Percentiles rank a stretch among this genome's conserved stretches.
Evolutionary conservation across 2,888 invertebrate genomes (phyloP).

Genomic region (Epinotia brunnichana): DNA sequence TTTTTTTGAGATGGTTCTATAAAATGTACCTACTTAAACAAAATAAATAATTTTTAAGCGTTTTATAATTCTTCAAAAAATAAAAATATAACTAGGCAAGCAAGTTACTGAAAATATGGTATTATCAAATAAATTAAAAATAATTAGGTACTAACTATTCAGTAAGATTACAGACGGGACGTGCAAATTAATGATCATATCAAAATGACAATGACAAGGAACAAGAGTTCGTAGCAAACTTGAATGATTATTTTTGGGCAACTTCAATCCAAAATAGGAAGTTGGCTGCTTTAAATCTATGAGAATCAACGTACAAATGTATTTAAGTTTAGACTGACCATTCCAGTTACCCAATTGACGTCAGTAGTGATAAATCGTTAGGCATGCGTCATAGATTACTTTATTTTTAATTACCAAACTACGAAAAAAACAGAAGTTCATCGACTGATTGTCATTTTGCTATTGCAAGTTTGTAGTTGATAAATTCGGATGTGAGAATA

Average conservation of each 20-base stretch:
- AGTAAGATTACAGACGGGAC: too few relatives aligned
- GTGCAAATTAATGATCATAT: too few relatives aligned
- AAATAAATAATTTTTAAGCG: neutral
- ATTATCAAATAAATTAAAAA: too few relatives aligned
- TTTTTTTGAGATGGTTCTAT: neutral
- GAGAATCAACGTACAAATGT: slow-evolving; percentile 27
- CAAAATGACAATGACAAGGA: too few relatives aligned
- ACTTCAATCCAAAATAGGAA: neutral
- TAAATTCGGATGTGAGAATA: neutral
- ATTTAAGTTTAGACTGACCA: slow-evolving; percentile 28
- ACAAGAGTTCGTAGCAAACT: too few relatives aligned
- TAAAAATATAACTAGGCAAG: too few relatives aligned
- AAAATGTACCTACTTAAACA: neutral
- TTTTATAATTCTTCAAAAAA: neutral
- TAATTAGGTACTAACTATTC: too few relatives aligned
- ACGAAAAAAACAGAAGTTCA: slow-evolving; percentile 39
- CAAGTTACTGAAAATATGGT: too few relatives aligned
- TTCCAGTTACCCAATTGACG: slow-evolving; percentile 46
- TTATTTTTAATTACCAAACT: slow-evolving; percentile 40
- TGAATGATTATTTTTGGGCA: neutral
- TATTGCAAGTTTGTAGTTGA: neutral
- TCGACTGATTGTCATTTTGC: slow-evolving; percentile 29
- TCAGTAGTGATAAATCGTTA: slow-evolving; percentile 45
- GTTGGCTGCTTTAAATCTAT: neutral
- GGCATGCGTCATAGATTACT: slow-evolving; percentile 39